Base-by-base conservation (phyloP, 2,888 invertebrate genomes). In the Glomeris marginata region DNA sequence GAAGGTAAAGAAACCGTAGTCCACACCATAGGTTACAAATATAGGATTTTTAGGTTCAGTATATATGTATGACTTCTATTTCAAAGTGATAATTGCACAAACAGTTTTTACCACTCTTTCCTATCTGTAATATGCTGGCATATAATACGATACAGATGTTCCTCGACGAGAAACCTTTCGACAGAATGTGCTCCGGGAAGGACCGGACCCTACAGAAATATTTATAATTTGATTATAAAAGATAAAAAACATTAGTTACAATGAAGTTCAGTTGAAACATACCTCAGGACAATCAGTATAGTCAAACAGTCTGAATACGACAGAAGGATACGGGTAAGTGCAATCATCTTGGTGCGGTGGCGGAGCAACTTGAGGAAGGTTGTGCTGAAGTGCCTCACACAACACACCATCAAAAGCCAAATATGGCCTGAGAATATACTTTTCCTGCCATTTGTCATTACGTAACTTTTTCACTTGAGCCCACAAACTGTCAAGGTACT, bases 211-310 rank as follows among this genome's bases (percentile, higher is more conserved):
- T 68, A 57, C 18, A 51, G 15, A 28, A 63, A 45, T 21, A 49
- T 52, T 28, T 41, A 45, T 16, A 41, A 3, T 28, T 13, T 8
- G 41, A 2, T 13, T 8, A 37, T 15, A 38, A 34, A 52, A 37
- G 20, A 47, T 47, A 56, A 44, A 2, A 33, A 13, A 43, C 52
- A 49, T 45, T 38, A 3, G n/a, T n/a, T 43, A 28, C 45, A 38
- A 34, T 13, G 28, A 40, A 33, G 36, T 21, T 37, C 8, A 52
- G 34, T n/a, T 41, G 21, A 8, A 13, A 46, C 53, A 57, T 53
- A 66, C 87, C 66, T 94, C 94, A 0, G 95, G 94, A 59, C 95
- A 94, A 69, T 99, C 98, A 0, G 95, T 94, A 66, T 97, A 94
- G 68, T 97, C 97, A 71, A 99, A 99, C 80, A 99, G 63, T 33